Evolutionary conservation across 2,888 invertebrate species (phyloP), one percentile per base, ranked within the genome.

Genomic region (Theretra japonica): DNA sequence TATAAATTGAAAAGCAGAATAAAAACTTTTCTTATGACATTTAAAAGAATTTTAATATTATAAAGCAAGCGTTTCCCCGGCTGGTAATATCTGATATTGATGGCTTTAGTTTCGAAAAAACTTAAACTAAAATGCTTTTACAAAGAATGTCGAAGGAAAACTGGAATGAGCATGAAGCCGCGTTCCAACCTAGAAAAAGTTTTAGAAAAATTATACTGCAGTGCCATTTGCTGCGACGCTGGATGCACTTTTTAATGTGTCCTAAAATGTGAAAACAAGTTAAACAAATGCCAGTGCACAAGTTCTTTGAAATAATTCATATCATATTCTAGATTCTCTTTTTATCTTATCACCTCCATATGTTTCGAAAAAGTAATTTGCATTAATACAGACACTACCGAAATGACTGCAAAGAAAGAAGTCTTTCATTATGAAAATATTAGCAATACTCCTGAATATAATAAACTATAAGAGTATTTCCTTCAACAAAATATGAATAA

Each of bases 181-280:
- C 19, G 59, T 19, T 30, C 28, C n/a, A 60, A 5, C 19, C 59
- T 4, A 28, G 7, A 60, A 17, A n/a, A 60, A 60, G 59, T 60
- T 60, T 30, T 60, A 60, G 19, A 60, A 60, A 60, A 30, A 60
- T 28, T 30, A 60, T n/a, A 60, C 28, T 30, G 59, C 59, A 60
- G 30, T 30, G 30, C 59, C 7, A 60, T 60, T 60, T 28, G 59
- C 8, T 28, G 25, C 59, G 25, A 28, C 15, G 53, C 23, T 21
- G 17, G 8, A 5, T 25, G 25, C 23, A 4, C 11, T 23, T 57
- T 11, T n/a, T 57, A 57, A 23, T 57, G 5, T 57, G 57, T n/a
- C 23, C n/a, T 23, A 57, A 57, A 21, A 11, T 23, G 23, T 23
- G 21, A 11, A 23, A 57, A 57, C 11, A 41, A 41, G 41, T 3